Evolutionary conservation across 2,888 invertebrate species (phyloP), one percentile per base, ranked within the genome.

Genomic region (Holacanthella duospinosa): DNA sequence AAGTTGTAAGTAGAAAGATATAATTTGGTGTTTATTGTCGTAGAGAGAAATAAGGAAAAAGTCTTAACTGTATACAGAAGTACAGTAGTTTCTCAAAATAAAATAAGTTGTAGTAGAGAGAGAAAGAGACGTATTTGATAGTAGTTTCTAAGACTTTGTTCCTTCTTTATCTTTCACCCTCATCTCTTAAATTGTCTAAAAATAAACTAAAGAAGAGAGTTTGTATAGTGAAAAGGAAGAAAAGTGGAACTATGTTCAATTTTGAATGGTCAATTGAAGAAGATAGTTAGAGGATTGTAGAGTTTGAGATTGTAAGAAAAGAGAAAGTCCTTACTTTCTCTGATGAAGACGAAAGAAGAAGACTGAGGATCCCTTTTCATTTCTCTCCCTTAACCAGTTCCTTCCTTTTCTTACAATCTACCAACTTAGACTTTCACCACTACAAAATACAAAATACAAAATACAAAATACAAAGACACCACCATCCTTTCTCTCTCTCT

Each of bases 241-340:
- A n/a, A 16, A 29, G 2, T 9, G 29, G 29, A 57, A 57, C 43
- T 4, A 43, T 21, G 43, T 43, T 25, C 27, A 19, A 26, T 59
- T 59, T 48, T 59, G 48, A 59, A 59, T 59, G 59, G 59, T 59
- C 59, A 59, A 59, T 59, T 59, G 43, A 59, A 27, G 59, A 48
- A 26, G 48, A 59, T 48, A 59, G 59, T 59, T 59, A 55, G 55
- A 21, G 57, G 36, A 27, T 19, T 16, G 25, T 21, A 57, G 29
- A 29, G 57, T n/a, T n/a, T n/a, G n/a, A n/a, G n/a, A n/a, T n/a
- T n/a, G n/a, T n/a, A n/a, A n/a, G n/a, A n/a, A n/a, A n/a, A 57
- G 29, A 57, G 43, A 58, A 27, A 43, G 58, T 6, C 4, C 21
- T 43, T 24, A n/a, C 28, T 28, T 12, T 43, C 24, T 9, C 43